Evolutionary conservation across 2,888 invertebrate genomes (phyloP), one percentile per base, ranked within the genome.

Genomic region (Drosophila subquinaria): DNA sequence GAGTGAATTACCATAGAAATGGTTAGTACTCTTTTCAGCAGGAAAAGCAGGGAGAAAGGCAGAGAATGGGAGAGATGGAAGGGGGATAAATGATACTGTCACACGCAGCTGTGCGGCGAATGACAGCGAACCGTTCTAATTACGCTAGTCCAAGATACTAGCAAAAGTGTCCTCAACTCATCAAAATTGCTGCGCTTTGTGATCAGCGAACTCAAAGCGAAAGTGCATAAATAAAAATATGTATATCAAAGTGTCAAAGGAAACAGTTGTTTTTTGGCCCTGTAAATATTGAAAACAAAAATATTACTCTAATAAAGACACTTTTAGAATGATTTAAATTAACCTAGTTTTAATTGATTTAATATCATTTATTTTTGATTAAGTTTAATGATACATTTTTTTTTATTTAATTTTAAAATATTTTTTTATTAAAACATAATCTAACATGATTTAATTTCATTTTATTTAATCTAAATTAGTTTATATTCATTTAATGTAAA

Each of bases 121-220:
- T 43, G 77, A 55, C 59, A 66, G 45, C 38, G n/a, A 38, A 10
- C 38, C 47, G 52, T 27, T 75, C 79, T 69, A 79, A 76, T 76
- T 79, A 69, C 61, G 45, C 6, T 60, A 33, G 57, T 51, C 47
- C 45, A 38, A 48, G 60, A 57, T 40, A 27, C 27, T 6, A 53
- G 5, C 74, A 60, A 65, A 77, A 56, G 47, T 27, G 17, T 38
- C 17, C 17, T 35, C 51, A 23, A 57, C 43, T 2, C n/a, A 57
- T 17, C 55, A 42, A 45, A 73, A 79, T 61, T 74, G 75, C 48
- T 57, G 57, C 57, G 61, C 76, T 69, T 65, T 75, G 61, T 65
- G 64, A 69, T 61, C 74, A 56, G 51, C 57, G 47, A 48, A 77
- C 56, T 60, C 35, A 47, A 38, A 36, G 42, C 30, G 10, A 42